These are phyloP conservation scores for Mohoua ochrocephala DNA, from an alignment of 2,113 vertebrate genomes.

Conservation along the genomic window DNA sequence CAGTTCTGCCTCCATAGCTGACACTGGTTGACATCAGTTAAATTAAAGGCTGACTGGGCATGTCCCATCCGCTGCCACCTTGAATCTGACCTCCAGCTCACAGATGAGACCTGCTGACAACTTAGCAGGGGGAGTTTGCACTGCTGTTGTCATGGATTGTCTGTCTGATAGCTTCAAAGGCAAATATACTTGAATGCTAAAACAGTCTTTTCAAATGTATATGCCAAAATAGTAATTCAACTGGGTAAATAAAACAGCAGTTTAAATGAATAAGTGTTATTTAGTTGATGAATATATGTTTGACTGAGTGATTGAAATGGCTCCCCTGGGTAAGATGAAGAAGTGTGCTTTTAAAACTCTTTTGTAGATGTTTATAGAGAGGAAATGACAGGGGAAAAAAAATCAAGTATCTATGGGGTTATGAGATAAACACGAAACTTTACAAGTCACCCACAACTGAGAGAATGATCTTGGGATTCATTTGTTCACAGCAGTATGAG, in stretches of 20 bases:
- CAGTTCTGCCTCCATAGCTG: constrained; percentile 2
- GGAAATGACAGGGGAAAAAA: background rate
- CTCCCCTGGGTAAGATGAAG: constrained; percentile 53
- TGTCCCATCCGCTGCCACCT: constrained; percentile 9
- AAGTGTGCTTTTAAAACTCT: constrained; percentile 39
- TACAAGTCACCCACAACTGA: background rate
- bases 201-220: constrained; percentile 39
- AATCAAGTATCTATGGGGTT: background rate
- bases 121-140: background rate
- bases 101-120: constrained; percentile 7
- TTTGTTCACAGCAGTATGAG: background rate
- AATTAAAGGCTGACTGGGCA: constrained; percentile 20
- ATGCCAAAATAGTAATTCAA: constrained; percentile 64
- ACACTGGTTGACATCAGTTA: constrained; percentile 11
- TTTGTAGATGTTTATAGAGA: background rate
- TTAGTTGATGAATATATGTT: constrained; percentile 63
- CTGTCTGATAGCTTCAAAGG: background rate
- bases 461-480: background rate
- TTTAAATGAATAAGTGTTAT: constrained; percentile 65
- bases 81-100: background rate
- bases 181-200: constrained; percentile 1
- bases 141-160: background rate
- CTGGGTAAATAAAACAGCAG: constrained; percentile 57
- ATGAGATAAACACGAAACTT: background rate
- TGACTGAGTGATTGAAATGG: constrained; percentile 49